A percentile compares a stretch with the other conserved stretches of the same genome.
phyloP scores from a whole-genome alignment of 2,888 invertebrate species.

The Sinotaia quadrata region DNA sequence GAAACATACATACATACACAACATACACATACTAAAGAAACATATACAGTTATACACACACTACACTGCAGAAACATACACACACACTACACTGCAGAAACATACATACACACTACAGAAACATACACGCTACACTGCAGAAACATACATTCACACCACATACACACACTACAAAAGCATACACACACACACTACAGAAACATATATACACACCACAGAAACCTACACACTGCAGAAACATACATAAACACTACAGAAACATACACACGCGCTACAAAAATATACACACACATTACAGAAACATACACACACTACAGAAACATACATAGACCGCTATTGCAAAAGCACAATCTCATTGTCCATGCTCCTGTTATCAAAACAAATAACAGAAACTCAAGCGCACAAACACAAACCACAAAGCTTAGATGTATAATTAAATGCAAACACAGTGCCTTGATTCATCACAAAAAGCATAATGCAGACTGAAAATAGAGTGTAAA shows the following conservation, averaged over 20 bases:
- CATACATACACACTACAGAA: conserved; percentile 1
- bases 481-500: no score
- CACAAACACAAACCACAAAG: no score
- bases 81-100: conserved; percentile 3
- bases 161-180: background rate
- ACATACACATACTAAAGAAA: background rate
- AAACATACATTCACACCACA: background rate
- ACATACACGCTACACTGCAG: background rate
- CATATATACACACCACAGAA: no score
- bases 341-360: no score
- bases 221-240: background rate
- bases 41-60: background rate
- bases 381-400: no score
- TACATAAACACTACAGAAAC: background rate
- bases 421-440: no score
- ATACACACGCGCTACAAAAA: background rate
- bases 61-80: background rate
- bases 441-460: no score
- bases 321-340: no score
- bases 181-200: no score
- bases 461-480: no score
- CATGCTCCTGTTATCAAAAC: no score
- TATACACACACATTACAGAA: background rate
- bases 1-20: background rate
- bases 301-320: no score